Base-by-base conservation (phyloP, 2,888 invertebrate genomes). In the Amphipoea oculea region DNA sequence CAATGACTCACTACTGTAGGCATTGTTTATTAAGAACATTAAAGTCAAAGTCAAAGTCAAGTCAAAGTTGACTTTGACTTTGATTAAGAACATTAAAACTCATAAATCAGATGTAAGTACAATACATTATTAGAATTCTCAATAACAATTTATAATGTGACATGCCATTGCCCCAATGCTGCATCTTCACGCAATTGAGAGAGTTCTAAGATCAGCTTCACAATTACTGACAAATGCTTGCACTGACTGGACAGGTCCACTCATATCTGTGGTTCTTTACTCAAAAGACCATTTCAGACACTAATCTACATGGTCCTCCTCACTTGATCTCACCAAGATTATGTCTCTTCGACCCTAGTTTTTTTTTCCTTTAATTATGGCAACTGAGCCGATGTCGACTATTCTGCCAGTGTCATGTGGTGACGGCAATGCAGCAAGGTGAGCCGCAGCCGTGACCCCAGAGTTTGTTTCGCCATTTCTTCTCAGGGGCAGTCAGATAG, bases 1-100 rank as follows among this genome's bases (percentile, higher is more conserved):
- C 20, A 69, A 81, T 82, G 36, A 60, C 51, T 76, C 62, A 76
- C 62, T 60, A 36, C 20, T 45, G 68, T 57, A 36, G 2, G 29
- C 1, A 29, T 82, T 57, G 67, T 62, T n/a, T 40, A 45, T 12
- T 45, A 48, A 0, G 14, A 80, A 54, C 72, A 74, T 48, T 67
- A 36, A n/a, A 63, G n/a, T n/a, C n/a, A n/a, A n/a, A n/a, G n/a
- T n/a, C n/a, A n/a, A n/a, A n/a, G n/a, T n/a, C n/a, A n/a, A n/a
- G n/a, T n/a, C n/a, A n/a, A n/a, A n/a, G n/a, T n/a, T n/a, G n/a
- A n/a, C n/a, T n/a, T n/a, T n/a, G n/a, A n/a, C n/a, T n/a, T n/a
- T n/a, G n/a, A 45, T 12, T 45, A 48, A 0, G 14, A 80, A 54
- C 72, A 74, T 48, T 67, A 36, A n/a, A 63, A 23, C 45, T 79